Evolutionary conservation across 1,140 invertebrate genomes (phyloP), one percentile per base, ranked within the genome.

Genomic region (Heliconius congener): DNA sequence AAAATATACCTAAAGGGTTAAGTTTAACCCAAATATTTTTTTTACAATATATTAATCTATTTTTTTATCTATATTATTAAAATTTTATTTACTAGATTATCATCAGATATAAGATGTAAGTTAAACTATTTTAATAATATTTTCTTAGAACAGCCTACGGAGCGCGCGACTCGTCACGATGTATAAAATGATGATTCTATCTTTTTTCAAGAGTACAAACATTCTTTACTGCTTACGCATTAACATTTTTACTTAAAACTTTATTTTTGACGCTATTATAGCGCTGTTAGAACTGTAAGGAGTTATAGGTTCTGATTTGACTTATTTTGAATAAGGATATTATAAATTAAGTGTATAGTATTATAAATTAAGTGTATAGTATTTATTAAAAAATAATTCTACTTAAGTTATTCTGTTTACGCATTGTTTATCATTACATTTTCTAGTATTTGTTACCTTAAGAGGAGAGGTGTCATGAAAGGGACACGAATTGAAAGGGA

Each of bases 171-270:
- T 66, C 60, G 84, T 89, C 86, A 88, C 86, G 88, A 88, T 81
- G 71, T 42, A 2, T 73, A 78, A 77, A 77, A 46, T 46, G 16
- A 66, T 79, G 88, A 89, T 89, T 55, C 73, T 86, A 90, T 90
- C 88, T 77, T 71, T 72, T 73, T 82, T 85, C 87, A 90, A 86
- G 86, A 66, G 8, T 66, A 66, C 23, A 13, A 30, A 66, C 60
- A 66, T 66, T 66, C 60, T 66, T 66, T 66, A 6, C 60, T 30
- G 23, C 60, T 66, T 66, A 66, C 60, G 60, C 11, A 66, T 66
- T 66, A 30, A 27, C 3, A 66, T 66, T 66, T 66, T 66, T n/a
- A 42, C 57, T 27, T 27, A 66, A 13, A 30, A 16, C 13, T 3
- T 30, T 66, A 66, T 66, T 66, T 57, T 66, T 27, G 23, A 66